Evolutionary conservation across 2,113 vertebrate species (phyloP), one percentile per base, ranked within the genome.

Genomic region (Cichladusa arquata): DNA sequence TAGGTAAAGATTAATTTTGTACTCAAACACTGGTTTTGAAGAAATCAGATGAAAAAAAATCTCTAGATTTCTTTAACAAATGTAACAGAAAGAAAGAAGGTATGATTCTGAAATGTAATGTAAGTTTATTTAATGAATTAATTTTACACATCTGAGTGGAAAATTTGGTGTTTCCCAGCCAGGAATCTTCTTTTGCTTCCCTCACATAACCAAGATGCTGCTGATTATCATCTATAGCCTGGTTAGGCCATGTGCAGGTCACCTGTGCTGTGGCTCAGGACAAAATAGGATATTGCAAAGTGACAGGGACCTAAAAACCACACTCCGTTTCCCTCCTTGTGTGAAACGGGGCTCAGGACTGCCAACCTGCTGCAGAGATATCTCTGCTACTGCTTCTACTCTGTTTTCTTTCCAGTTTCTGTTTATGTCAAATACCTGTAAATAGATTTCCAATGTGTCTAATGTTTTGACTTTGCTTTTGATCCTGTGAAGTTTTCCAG

Each of bases 1-100:
- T 36, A 94, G 76, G 12, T 66, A 50, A 90, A 89, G 83, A 12
- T 56, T 70, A 45, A n/a, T 51, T 96, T 91, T 69, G 56, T 71
- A 69, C 65, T 77, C 93, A 71, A 89, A 48, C 14, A 54, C 34
- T 6, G 47, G 26, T 78, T 77, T 95, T 95, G 78, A 92, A 81
- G 40, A 87, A 95, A 82, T 71, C 11, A 86, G 62, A 51, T 82
- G 64, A 95, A 96, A 95, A 95, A 50, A 74, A 66, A 83, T 57
- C 89, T 94, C 44, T 64, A 48, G 22, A 76, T 93, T 74, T 92
- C 56, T 95, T 94, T 88, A 96, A 96, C 66, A 48, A 92, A 45
- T 53, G 1, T 71, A 93, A 82, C 2, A 45, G n/a, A 86, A 93
- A 23, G 42, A 69, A 95, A 82, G 60, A 72, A 7, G 6, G 24